Conservation (phyloP, 1,140 invertebrate species). For the Monochamus saltuarius region DNA sequence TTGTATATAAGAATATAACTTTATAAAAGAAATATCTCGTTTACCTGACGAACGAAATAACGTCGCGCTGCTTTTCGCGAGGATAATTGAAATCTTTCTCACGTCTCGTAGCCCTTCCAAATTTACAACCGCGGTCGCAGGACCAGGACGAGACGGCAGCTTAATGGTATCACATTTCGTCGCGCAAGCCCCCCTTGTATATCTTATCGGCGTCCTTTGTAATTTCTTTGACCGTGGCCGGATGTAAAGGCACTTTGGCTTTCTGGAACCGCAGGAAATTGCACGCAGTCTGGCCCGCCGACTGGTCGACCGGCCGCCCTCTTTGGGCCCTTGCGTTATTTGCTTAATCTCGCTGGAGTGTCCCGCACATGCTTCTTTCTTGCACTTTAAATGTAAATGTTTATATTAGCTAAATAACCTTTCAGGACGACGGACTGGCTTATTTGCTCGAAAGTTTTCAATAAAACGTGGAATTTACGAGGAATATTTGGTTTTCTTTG, state of each 20-base stretch:
- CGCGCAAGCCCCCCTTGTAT: constrained; percentile 24
- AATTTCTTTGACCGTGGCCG: constrained; percentile 32
- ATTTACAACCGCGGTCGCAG: too few relatives aligned
- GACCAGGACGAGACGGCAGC: background rate
- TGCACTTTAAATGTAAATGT: constrained; percentile 4
- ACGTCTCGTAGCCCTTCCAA: too few relatives aligned
- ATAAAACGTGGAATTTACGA: too few relatives aligned
- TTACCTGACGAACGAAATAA: too few relatives aligned
- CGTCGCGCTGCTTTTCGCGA: too few relatives aligned
- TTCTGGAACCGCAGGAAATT: constrained; percentile 31
- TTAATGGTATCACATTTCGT: constrained; percentile 24
- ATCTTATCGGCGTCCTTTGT: constrained; percentile 27
- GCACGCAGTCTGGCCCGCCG: constrained; percentile 20
- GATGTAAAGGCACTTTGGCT: constrained; percentile 32
- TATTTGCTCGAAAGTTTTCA: too few relatives aligned
- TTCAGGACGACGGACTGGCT: background rate
- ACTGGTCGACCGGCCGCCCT: constrained; percentile 20
- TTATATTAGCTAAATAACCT: constrained; percentile 2
- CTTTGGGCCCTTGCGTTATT: constrained; percentile 15
- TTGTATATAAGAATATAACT: too few relatives aligned
- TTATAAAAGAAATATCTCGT: too few relatives aligned
- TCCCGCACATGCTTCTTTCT: constrained; percentile 6
- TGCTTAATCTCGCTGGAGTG: constrained; percentile 3
- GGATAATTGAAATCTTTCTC: too few relatives aligned
- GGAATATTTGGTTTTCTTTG: too few relatives aligned